Conservation (phyloP, 2,113 vertebrate genomes). For the Ondatra zibethicus region DNA sequence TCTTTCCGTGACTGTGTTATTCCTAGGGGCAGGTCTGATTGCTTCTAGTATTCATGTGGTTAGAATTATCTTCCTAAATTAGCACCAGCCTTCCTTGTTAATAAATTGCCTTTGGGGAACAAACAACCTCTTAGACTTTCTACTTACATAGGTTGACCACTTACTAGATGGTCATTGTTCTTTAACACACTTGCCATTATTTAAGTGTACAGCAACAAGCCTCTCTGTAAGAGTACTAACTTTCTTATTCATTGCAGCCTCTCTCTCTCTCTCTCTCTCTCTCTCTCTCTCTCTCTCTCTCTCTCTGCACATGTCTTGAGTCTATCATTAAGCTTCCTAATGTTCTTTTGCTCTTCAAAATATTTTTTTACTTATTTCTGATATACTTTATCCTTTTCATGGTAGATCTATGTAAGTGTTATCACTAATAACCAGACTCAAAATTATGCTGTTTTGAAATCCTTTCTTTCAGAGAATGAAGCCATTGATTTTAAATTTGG, state of each 20-base stretch:
- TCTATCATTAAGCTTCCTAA: background rate
- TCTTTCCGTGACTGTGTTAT: background rate
- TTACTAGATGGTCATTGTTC: background rate
- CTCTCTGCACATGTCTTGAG: background rate
- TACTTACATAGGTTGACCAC: background rate
- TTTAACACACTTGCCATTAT: background rate
- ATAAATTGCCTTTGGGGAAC: background rate
- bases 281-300: background rate
- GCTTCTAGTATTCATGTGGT: background rate
- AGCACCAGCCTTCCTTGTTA: background rate
- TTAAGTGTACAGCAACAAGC: background rate
- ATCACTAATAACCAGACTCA: background rate
- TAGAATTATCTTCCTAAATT: background rate
- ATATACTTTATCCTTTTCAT: background rate
- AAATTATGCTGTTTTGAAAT: background rate
- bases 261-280: background rate
- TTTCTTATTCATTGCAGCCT: background rate
- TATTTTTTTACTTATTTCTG: background rate
- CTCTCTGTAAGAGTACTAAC: background rate
- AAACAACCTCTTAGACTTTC: background rate
- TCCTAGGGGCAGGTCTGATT: background rate
- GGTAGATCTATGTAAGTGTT: background rate
- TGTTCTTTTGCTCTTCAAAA: background rate
- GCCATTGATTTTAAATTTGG: background rate
- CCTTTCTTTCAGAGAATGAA: background rate